Evolutionary conservation across 2,113 vertebrate genomes (phyloP).

Genomic region (Oreochromis aureus): DNA sequence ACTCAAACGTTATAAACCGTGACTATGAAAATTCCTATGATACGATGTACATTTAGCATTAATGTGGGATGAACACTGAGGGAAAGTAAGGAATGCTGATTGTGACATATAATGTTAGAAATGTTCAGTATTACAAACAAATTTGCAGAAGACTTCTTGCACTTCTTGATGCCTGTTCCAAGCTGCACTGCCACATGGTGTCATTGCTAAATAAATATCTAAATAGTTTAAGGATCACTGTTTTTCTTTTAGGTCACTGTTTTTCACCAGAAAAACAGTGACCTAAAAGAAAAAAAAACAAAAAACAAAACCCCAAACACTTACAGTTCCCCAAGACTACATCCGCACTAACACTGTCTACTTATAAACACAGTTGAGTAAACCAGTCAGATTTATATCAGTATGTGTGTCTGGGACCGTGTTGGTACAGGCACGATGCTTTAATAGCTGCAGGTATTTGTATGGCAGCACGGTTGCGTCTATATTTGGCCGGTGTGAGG

Average conservation of each 20-base stretch:
- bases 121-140: background rate
- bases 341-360: background rate
- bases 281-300: background rate
- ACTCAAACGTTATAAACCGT: background rate
- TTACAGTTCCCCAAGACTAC: background rate
- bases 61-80: background rate
- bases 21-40: background rate
- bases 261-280: background rate
- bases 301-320: background rate
- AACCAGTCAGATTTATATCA: background rate
- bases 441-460: slow-evolving; percentile 41
- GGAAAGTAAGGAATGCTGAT: background rate
- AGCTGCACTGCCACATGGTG: background rate
- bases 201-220: background rate
- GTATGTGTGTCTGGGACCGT: background rate
- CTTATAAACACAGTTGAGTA: background rate
- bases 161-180: background rate
- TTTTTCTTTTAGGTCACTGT: background rate
- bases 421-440: background rate
- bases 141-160: background rate
- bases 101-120: background rate
- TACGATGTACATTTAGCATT: background rate
- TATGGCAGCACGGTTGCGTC: slow-evolving; percentile 41
- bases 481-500: slow-evolving; percentile 47
- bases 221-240: background rate